These are phyloP conservation scores for Chloromyia formosa DNA, from an alignment of 2,888 invertebrate species.

Conservation along the genomic window DNA sequence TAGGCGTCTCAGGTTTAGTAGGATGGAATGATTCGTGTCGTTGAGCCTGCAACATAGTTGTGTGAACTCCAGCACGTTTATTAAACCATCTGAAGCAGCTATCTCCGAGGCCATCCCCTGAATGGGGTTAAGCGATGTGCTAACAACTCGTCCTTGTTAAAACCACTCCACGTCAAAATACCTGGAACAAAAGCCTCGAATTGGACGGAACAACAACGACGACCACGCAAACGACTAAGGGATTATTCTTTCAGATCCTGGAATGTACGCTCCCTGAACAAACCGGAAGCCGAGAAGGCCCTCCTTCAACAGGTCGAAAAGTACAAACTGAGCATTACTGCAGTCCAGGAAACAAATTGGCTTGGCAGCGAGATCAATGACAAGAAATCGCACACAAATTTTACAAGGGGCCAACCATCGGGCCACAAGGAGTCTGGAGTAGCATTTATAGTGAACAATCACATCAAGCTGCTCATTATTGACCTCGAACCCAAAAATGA, in stretches of 20 bases:
- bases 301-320: neutral
- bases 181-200: neutral
- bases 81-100: too few relatives aligned
- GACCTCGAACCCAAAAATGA: conserved; percentile 1
- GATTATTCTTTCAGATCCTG: neutral
- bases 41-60: too few relatives aligned
- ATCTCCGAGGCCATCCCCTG: too few relatives aligned
- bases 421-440: conserved; percentile 1
- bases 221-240: neutral
- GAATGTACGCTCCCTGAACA: conserved; percentile 15
- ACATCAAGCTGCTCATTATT: neutral
- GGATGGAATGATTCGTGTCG: too few relatives aligned
- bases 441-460: neutral
- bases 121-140: too few relatives aligned
- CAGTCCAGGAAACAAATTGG: neutral
- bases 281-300: neutral
- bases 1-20: too few relatives aligned
- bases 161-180: neutral
- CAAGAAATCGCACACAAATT: neutral
- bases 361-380: conserved; percentile 2
- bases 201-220: conserved; percentile 1
- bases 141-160: too few relatives aligned
- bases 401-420: conserved; percentile 10
- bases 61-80: too few relatives aligned
- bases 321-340: neutral